These are phyloP conservation scores for Propithecus deckenii DNA, from an alignment of 2,797 vertebrate species.

Conservation along the genomic window DNA sequence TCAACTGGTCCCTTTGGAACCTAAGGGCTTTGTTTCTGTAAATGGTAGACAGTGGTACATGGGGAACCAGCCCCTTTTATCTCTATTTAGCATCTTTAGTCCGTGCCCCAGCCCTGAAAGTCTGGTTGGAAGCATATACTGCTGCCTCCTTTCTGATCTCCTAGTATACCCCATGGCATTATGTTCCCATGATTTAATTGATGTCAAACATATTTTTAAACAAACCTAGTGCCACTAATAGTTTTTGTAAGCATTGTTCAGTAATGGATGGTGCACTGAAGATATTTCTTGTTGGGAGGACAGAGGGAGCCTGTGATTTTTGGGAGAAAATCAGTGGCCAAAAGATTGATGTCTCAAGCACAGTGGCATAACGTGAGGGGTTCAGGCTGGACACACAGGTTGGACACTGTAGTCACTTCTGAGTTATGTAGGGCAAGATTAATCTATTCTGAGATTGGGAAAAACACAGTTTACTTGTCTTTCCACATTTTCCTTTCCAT, in stretches of 20 bases:
- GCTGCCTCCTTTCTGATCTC: background rate
- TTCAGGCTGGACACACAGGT: too few species aligned
- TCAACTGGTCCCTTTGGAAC: background rate
- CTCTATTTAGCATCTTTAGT: background rate
- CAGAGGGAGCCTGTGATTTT: background rate
- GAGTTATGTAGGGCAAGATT: background rate
- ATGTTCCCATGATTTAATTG: background rate
- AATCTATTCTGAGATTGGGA: background rate
- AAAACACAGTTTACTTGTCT: background rate
- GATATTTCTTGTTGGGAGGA: background rate
- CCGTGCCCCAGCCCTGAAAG: background rate
- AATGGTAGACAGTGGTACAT: background rate
- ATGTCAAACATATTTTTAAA: background rate
- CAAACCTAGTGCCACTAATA: background rate
- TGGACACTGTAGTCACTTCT: background rate
- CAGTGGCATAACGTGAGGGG: background rate
- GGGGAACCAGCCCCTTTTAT: background rate
- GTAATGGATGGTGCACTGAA: background rate
- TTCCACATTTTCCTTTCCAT: background rate
- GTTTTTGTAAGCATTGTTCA: background rate
- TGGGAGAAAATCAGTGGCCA: background rate
- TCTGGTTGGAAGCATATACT: background rate
- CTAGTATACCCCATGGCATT: background rate
- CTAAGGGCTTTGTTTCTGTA: background rate
- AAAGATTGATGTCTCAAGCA: background rate